phyloP scores from a whole-genome alignment of 2,113 vertebrate genomes.

The Tetraodon nigroviridis region DNA sequence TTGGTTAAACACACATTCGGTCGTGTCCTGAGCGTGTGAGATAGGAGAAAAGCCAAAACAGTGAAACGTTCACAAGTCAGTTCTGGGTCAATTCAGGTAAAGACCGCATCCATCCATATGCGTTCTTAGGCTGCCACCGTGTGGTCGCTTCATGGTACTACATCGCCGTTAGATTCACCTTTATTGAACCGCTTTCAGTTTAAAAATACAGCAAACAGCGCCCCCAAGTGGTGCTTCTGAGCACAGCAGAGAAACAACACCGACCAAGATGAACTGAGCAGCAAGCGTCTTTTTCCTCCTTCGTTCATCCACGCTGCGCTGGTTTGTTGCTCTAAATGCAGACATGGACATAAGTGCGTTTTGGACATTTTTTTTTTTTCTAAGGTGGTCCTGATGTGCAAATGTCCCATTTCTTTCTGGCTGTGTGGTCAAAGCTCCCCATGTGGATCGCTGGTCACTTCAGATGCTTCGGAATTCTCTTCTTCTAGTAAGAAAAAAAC shows the following conservation, averaged over 20 bases:
- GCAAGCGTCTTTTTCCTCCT: slow-evolving; percentile 27
- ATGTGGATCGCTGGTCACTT: slow-evolving; percentile 23
- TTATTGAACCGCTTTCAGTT: slow-evolving; percentile 47
- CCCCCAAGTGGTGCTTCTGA: slow-evolving; percentile 26
- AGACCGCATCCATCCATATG: background rate
- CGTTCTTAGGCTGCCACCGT: slow-evolving; percentile 22
- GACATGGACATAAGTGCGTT: slow-evolving; percentile 41
- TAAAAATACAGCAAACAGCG: slow-evolving; percentile 52
- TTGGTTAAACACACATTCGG: background rate
- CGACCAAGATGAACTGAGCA: slow-evolving; percentile 8
- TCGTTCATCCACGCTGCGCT: slow-evolving; percentile 22
- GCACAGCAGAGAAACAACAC: slow-evolving; percentile 26
- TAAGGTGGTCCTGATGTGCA: background rate
- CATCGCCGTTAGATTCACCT: slow-evolving; percentile 22
- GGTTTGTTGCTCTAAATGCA: slow-evolving; percentile 23
- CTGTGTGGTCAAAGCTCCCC: slow-evolving; percentile 64
- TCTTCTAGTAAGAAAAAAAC: slow-evolving; percentile 30
- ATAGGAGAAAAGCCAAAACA: background rate
- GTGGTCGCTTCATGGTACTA: slow-evolving; percentile 28
- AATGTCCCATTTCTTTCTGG: background rate
- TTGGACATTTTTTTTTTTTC: slow-evolving; percentile 8
- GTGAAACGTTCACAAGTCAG: background rate
- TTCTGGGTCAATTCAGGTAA: background rate
- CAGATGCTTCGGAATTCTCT: slow-evolving; percentile 12
- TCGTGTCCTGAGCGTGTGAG: background rate